Conservation (phyloP, 2,888 invertebrate species). For the Napeogenes inachia region DNA sequence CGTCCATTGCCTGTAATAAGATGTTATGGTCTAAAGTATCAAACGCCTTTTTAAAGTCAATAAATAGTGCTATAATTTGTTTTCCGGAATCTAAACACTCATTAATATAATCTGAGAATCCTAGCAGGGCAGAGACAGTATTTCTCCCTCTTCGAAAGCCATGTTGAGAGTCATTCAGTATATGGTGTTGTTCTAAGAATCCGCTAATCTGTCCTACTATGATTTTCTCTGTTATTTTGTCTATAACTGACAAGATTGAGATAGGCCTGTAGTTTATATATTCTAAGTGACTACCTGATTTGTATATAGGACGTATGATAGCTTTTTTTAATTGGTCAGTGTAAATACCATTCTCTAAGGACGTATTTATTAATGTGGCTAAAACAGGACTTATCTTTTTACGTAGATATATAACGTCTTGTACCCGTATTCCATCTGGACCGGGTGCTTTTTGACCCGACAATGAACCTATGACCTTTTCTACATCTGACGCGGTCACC, state of each 20-base stretch:
- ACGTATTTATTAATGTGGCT: conserved; percentile 21
- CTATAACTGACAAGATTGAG: conserved; percentile 17
- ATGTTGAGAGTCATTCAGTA: not conserved
- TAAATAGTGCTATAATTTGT: conserved; percentile 8
- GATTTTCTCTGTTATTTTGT: conserved; percentile 16
- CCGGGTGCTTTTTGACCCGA: conserved; percentile 13
- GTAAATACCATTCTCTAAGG: conserved; percentile 14
- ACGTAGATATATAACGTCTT: conserved; percentile 18
- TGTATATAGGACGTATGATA: conserved; percentile 21
- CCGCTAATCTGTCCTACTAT: conserved; percentile 4
- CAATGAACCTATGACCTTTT: conserved; percentile 8
- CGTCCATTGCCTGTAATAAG: conserved; percentile 22
- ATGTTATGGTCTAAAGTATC: conserved; percentile 20
- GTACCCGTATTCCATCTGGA: conserved; percentile 12
- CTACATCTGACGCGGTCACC: not conserved
- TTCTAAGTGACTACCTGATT: conserved; percentile 15
- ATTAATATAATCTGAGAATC: conserved; percentile 8
- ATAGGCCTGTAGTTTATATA: conserved; percentile 24
- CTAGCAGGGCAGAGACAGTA: not conserved
- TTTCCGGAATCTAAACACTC: not conserved
- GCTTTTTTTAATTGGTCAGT: conserved; percentile 18
- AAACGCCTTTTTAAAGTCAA: conserved; percentile 26
- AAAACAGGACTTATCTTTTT: conserved; percentile 15
- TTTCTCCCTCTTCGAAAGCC: not conserved
- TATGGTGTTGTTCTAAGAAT: not conserved